phyloP scores from a whole-genome alignment of 2,113 vertebrate species.

The Elgaria multicarinata region DNA sequence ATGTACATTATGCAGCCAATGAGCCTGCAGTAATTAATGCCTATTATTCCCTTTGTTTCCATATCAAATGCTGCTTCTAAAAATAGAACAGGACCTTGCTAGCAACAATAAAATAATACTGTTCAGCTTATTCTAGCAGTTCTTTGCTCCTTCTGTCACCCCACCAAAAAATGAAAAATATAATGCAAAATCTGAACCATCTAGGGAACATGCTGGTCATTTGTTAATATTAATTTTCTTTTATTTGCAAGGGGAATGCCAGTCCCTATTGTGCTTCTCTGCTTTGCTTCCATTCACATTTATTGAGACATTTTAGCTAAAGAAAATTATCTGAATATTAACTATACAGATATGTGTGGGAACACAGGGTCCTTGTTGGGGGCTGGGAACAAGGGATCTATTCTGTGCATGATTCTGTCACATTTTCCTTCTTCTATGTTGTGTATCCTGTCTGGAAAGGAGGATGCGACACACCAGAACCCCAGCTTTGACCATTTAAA shows the following conservation, averaged over 20 bases:
- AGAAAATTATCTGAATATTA: neutral
- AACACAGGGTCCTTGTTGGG: neutral
- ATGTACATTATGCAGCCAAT: constrained; percentile 30
- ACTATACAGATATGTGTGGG: neutral
- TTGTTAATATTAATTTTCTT: constrained; percentile 53
- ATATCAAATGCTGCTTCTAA: constrained; percentile 26
- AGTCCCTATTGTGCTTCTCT: constrained; percentile 59
- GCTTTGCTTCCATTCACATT: constrained; percentile 53
- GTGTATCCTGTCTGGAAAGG: neutral
- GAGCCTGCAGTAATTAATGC: constrained; percentile 42
- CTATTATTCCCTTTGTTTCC: constrained; percentile 46
- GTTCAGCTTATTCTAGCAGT: constrained; percentile 4
- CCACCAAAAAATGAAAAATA: constrained; percentile 27
- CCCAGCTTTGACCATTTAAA: neutral
- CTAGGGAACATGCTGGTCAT: constrained; percentile 52
- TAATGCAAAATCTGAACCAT: constrained; percentile 56
- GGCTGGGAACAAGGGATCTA: neutral
- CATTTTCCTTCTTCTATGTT: neutral
- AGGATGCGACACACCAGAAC: neutral
- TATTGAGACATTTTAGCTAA: constrained; percentile 22
- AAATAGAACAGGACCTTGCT: constrained; percentile 35
- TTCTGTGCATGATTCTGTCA: neutral
- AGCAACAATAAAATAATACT: constrained; percentile 18
- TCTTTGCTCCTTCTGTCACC: constrained; percentile 32
- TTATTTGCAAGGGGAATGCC: constrained; percentile 53